These are phyloP conservation scores for Pararge aegeria DNA, from an alignment of 1,140 invertebrate genomes.

Conservation along the genomic window DNA sequence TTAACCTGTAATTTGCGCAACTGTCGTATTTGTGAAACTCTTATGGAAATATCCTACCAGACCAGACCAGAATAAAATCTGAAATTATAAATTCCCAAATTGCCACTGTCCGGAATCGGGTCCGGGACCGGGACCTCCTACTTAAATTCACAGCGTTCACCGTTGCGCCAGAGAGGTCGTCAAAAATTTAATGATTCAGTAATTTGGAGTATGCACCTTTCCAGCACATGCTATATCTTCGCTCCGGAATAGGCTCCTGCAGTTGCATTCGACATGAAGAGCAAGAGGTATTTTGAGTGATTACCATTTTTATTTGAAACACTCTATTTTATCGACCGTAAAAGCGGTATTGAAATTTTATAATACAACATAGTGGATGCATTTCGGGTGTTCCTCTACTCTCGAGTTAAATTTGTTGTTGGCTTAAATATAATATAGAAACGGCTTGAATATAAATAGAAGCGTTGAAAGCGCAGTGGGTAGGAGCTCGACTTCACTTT, in stretches of 20 bases:
- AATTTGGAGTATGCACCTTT: neutral
- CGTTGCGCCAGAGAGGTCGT: too few relatives aligned
- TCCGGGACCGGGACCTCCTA: too few relatives aligned
- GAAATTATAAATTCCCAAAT: too few relatives aligned
- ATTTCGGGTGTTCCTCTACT: neutral
- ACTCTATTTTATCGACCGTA: conserved; percentile 19
- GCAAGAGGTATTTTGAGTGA: conserved; percentile 54
- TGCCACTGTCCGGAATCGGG: too few relatives aligned
- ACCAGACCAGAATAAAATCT: too few relatives aligned
- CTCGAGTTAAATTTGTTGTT: neutral
- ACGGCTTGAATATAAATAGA: too few relatives aligned
- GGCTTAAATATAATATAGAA: neutral
- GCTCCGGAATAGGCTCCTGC: conserved; percentile 15
- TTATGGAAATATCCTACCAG: too few relatives aligned
- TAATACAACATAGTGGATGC: neutral
- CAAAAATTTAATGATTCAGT: neutral
- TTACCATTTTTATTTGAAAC: conserved; percentile 50
- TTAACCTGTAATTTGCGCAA: too few relatives aligned
- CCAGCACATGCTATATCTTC: conserved; percentile 6
- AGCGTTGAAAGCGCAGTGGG: too few relatives aligned
- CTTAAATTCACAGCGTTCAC: too few relatives aligned
- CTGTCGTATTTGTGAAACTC: too few relatives aligned
- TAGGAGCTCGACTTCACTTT: too few relatives aligned
- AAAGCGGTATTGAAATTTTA: conserved; percentile 7
- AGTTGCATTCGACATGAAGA: conserved; percentile 43